Conservation (phyloP, 2,113 vertebrate genomes). For the Pipa parva region DNA sequence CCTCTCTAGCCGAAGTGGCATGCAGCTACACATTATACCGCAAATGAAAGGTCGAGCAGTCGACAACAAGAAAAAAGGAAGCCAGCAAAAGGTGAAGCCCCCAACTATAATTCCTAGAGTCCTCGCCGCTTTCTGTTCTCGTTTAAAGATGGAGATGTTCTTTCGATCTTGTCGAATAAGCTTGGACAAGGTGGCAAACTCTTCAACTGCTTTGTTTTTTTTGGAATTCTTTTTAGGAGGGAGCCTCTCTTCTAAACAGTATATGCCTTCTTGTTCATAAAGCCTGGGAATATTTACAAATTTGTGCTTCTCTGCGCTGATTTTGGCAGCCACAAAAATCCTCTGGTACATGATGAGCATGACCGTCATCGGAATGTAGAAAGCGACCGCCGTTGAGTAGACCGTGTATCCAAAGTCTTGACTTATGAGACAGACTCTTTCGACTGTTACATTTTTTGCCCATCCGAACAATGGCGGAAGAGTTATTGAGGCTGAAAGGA, state of each 20-base stretch:
- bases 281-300: slow-evolving; percentile 59
- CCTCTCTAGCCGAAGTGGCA: slow-evolving; percentile 63
- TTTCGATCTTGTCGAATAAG: slow-evolving; percentile 60
- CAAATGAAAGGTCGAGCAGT: slow-evolving; percentile 65
- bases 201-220: slow-evolving; percentile 52
- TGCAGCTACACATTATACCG: slow-evolving; percentile 60
- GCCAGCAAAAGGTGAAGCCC: slow-evolving; percentile 64
- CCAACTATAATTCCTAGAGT: slow-evolving; percentile 66
- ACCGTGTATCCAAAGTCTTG: slow-evolving; percentile 68
- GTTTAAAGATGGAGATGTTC: slow-evolving; percentile 71
- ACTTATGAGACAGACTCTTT: slow-evolving; percentile 65
- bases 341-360: slow-evolving; percentile 67
- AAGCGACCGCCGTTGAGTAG: slow-evolving; percentile 65
- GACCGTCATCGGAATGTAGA: slow-evolving; percentile 67
- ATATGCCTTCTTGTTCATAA: slow-evolving; percentile 47
- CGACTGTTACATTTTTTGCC: slow-evolving; percentile 62
- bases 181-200: slow-evolving; percentile 61
- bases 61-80: slow-evolving; percentile 66
- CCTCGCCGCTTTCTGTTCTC: slow-evolving; percentile 66
- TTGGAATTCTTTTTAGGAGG: slow-evolving; percentile 48
- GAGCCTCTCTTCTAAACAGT: slow-evolving; percentile 52
- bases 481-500: slow-evolving; percentile 64
- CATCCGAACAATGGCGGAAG: slow-evolving; percentile 64
- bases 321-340: slow-evolving; percentile 65
- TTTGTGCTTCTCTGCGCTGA: slow-evolving; percentile 61